These are phyloP conservation scores for Alfaro cultratus DNA, from an alignment of 2,797 vertebrate species.

Conservation along the genomic window DNA sequence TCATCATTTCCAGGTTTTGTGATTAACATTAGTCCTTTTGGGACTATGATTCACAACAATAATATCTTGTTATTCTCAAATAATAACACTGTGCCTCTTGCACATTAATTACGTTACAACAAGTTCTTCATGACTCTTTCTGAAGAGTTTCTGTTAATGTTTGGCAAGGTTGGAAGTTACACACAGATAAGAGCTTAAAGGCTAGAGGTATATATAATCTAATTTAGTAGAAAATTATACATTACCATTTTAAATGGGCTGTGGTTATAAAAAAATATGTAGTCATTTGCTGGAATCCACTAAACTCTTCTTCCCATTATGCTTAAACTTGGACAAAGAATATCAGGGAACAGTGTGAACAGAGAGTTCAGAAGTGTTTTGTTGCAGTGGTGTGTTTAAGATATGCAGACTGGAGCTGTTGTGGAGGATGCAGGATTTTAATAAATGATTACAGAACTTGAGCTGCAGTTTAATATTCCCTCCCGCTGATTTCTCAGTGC, in stretches of 20 bases:
- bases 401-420: background rate
- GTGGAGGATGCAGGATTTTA: background rate
- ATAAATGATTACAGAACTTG: background rate
- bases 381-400: background rate
- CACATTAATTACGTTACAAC: background rate
- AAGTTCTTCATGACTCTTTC: background rate
- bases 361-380: background rate
- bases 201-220: background rate
- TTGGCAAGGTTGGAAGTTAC: background rate
- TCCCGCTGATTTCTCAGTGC: background rate
- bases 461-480: background rate
- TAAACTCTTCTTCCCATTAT: background rate
- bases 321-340: background rate
- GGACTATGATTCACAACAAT: background rate
- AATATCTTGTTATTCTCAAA: background rate
- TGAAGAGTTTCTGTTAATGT: background rate
- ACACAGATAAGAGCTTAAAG: background rate
- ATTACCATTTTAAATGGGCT: background rate
- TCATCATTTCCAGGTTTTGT: background rate
- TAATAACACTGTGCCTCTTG: background rate
- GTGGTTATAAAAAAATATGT: background rate
- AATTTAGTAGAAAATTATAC: background rate
- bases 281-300: background rate
- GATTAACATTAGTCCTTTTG: background rate
- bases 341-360: background rate